Percentiles rank a stretch among this genome's conserved stretches.
These are phyloP conservation scores for Maniola jurtina DNA, from an alignment of 1,140 invertebrate species.

Conservation along the genomic window DNA sequence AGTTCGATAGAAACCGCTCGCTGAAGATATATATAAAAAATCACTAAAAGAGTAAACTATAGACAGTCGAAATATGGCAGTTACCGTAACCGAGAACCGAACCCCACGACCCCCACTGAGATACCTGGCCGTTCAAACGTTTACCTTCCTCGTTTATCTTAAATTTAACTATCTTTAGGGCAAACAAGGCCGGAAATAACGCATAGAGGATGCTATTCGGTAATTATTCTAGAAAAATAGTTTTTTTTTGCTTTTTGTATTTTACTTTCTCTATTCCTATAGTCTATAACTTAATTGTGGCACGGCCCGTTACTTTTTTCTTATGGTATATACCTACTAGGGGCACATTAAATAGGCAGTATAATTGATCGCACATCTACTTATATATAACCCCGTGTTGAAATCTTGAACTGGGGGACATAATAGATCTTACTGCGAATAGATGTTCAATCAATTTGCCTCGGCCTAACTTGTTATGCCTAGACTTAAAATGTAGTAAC, in stretches of 20 bases:
- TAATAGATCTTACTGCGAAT: too few species aligned
- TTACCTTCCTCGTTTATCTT: background rate
- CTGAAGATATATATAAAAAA: constrained; percentile 17
- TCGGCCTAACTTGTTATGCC: too few species aligned
- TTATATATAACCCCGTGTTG: too few species aligned
- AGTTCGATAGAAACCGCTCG: constrained; percentile 7
- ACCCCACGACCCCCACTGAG: constrained; percentile 13
- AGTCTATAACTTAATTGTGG: background rate
- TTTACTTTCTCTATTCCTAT: constrained; percentile 12
- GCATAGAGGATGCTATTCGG: background rate
- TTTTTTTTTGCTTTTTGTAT: constrained; percentile 24
- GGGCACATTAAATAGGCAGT: background rate
- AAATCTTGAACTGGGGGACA: too few species aligned
- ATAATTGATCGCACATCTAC: too few species aligned
- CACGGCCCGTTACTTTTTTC: background rate
- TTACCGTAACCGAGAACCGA: constrained; percentile 37
- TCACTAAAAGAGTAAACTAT: constrained; percentile 34
- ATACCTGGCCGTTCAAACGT: background rate
- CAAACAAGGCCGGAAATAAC: constrained; percentile 11
- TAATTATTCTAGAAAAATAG: constrained; percentile 37
- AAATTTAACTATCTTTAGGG: background rate
- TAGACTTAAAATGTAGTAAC: background rate
- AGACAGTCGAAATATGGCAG: constrained; percentile 54
- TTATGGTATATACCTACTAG: background rate
- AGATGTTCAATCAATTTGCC: too few species aligned